Percentiles rank a stretch among this genome's conserved stretches.
These are phyloP conservation scores for Cheilinus undulatus DNA, from an alignment of 2,113 vertebrate species.

Conservation along the genomic window DNA sequence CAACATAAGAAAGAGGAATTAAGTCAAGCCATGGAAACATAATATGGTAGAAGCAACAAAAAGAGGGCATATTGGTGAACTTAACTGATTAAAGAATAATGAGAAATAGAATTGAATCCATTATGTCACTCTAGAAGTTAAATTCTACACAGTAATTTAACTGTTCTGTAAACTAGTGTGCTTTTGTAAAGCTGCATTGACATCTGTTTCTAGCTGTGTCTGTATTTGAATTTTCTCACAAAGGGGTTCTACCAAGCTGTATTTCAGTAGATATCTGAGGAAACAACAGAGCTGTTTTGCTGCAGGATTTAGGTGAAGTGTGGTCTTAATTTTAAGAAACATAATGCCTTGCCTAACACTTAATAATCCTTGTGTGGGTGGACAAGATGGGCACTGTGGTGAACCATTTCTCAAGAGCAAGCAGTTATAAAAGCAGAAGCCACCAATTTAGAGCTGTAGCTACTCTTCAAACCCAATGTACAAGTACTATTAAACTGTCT, in stretches of 20 bases:
- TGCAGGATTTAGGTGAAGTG: slow-evolving; percentile 30
- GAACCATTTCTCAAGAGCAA: slow-evolving; percentile 22
- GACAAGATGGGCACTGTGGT: slow-evolving; percentile 22
- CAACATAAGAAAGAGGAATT: no score
- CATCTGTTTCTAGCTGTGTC: slow-evolving; percentile 5
- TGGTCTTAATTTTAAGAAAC: slow-evolving; percentile 52
- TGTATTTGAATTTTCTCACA: no score
- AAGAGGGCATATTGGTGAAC: no score
- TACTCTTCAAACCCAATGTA: slow-evolving; percentile 19
- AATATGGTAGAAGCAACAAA: no score
- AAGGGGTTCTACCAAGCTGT: slow-evolving; percentile 11
- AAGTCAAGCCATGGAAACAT: no score
- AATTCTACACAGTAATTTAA: no score
- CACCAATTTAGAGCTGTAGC: slow-evolving; percentile 29
- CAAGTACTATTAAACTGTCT: slow-evolving; percentile 4
- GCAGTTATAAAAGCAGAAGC: slow-evolving; percentile 38
- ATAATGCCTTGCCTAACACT: slow-evolving; percentile 43
- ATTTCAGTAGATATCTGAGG: slow-evolving; percentile 29
- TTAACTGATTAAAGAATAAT: no score
- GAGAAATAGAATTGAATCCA: no score
- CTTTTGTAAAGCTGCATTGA: background rate
- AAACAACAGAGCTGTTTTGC: slow-evolving; percentile 21
- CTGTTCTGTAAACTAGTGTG: background rate
- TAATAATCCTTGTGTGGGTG: slow-evolving; percentile 57
- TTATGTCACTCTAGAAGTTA: no score